These are phyloP conservation scores for Cyanoramphus novaezelandiae DNA, from an alignment of 2,113 vertebrate genomes.

Conservation along the genomic window DNA sequence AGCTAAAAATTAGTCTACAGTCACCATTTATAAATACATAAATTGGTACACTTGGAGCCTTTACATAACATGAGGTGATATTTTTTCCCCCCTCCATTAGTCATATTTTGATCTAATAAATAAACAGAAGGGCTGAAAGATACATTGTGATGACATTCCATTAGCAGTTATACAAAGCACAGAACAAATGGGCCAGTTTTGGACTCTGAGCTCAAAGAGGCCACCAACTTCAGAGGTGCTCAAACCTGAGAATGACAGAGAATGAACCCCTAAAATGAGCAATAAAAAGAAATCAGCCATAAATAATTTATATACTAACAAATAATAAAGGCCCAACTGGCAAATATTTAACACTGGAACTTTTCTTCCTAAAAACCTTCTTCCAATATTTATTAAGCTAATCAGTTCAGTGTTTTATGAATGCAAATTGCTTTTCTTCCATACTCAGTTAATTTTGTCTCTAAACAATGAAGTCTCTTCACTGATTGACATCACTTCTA, in stretches of 20 bases:
- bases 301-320: conserved; percentile 44
- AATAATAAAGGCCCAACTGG: conserved; percentile 34
- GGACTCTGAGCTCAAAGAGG: background rate
- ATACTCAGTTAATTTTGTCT: background rate
- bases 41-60: background rate
- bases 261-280: background rate
- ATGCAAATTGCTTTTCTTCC: background rate
- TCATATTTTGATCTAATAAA: conserved; percentile 24
- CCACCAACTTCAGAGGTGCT: background rate
- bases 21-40: conserved; percentile 8
- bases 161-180: background rate
- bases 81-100: background rate
- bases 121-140: background rate
- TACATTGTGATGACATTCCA: background rate
- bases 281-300: conserved; percentile 1
- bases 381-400: conserved; percentile 3
- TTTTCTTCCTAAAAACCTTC: background rate
- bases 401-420: background rate
- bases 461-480: background rate
- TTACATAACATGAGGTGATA: background rate
- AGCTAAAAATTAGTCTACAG: conserved; percentile 26
- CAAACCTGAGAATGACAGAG: background rate
- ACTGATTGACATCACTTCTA: background rate
- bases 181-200: background rate
- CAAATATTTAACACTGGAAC: conserved; percentile 16